Percentiles rank a stretch among this genome's conserved stretches.
Evolutionary conservation across 2,888 invertebrate genomes (phyloP).

Genomic region (Megalurothrips usitatus): DNA sequence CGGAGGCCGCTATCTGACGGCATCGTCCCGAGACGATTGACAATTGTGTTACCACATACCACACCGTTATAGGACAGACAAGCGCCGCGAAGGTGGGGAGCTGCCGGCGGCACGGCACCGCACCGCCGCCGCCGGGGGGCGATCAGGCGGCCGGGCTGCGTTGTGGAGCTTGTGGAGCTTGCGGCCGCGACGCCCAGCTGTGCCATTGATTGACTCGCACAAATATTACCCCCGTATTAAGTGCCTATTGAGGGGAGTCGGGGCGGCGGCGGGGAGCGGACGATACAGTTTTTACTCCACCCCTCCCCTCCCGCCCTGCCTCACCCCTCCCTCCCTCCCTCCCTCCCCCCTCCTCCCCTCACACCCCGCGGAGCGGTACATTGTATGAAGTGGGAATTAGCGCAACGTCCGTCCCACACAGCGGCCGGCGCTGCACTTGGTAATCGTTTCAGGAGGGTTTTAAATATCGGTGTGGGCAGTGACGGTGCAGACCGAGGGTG

Average conservation of each 20-base stretch:
- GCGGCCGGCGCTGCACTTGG: background rate
- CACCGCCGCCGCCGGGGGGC: background rate
- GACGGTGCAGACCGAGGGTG: no score
- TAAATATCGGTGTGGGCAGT: no score
- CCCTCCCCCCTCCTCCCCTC: background rate
- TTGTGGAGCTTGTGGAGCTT: background rate
- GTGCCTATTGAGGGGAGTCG: conserved; percentile 11
- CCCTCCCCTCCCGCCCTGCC: background rate
- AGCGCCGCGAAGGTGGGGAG: background rate
- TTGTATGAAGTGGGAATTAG: conserved; percentile 11
- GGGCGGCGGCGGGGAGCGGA: background rate
- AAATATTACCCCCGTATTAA: conserved; percentile 23
- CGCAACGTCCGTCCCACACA: background rate
- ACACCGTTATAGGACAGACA: background rate
- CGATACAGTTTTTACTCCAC: no score
- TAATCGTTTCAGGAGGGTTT: background rate
- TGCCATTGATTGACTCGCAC: conserved; percentile 21
- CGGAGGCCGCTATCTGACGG: no score
- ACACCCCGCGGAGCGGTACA: background rate
- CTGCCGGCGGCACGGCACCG: background rate
- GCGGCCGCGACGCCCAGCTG: conserved; percentile 17
- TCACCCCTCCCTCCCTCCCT: background rate
- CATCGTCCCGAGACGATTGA: background rate
- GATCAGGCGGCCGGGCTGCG: no score
- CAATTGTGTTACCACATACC: background rate